These are phyloP conservation scores for Calidris pygmaea DNA, from an alignment of 2,113 vertebrate genomes.

Conservation along the genomic window DNA sequence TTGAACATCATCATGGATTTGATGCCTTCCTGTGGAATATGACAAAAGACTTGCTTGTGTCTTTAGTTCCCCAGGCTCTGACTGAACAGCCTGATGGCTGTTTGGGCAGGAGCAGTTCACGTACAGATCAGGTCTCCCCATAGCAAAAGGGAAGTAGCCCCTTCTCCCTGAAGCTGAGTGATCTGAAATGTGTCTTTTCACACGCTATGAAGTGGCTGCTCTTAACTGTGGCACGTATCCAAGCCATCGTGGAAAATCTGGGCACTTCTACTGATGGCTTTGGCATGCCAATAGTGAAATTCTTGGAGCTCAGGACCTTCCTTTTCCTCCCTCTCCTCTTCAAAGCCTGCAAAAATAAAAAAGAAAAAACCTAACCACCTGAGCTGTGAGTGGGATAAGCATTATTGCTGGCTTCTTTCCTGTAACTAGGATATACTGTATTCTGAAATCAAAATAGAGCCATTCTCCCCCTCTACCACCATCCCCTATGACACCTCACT, in stretches of 20 bases:
- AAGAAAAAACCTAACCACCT: neutral
- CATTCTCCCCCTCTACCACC: neutral
- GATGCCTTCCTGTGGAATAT: neutral
- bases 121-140: fast-evolving
- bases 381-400: neutral
- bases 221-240: neutral
- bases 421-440: neutral
- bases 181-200: neutral
- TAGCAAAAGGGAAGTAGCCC: neutral
- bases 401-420: neutral
- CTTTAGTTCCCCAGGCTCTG: neutral
- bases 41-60: neutral
- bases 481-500: neutral
- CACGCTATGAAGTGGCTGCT: neutral
- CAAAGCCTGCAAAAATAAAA: neutral
- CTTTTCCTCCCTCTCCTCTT: neutral
- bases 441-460: neutral
- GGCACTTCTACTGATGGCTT: neutral
- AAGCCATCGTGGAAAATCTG: neutral
- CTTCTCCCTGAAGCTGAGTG: neutral
- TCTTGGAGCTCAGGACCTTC: neutral
- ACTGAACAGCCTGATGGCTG: neutral
- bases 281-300: neutral
- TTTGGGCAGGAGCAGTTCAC: neutral
- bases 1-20: neutral